These are phyloP conservation scores for Nansenia antarctica DNA, from an alignment of 2,113 vertebrate genomes.

Conservation along the genomic window DNA sequence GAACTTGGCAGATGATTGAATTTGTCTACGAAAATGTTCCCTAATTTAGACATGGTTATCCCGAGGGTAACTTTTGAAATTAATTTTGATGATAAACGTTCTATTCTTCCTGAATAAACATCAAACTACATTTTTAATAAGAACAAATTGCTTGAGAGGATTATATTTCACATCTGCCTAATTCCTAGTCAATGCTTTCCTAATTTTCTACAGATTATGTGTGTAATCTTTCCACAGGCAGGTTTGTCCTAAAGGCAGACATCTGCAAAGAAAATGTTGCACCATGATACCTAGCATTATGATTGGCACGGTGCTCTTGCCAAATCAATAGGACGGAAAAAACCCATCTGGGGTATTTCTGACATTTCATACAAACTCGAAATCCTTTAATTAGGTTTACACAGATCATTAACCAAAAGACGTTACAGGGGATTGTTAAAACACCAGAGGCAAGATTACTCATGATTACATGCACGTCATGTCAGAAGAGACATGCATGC, in stretches of 20 bases:
- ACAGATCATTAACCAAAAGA: slow-evolving; percentile 2
- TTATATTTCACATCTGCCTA: slow-evolving; percentile 55
- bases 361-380: slow-evolving; percentile 6
- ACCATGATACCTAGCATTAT: slow-evolving; percentile 22
- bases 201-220: slow-evolving; percentile 45
- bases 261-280: not conserved
- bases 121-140: slow-evolving; percentile 32
- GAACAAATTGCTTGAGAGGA: slow-evolving; percentile 45
- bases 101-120: slow-evolving; percentile 8
- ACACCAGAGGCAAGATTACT: not conserved
- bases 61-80: slow-evolving; percentile 8
- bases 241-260: slow-evolving; percentile 16
- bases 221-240: slow-evolving; percentile 49
- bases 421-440: slow-evolving; percentile 9
- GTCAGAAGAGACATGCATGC: not conserved
- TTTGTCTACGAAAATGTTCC: not conserved
- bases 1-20: not conserved
- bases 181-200: slow-evolving; percentile 41
- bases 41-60: not conserved
- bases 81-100: slow-evolving; percentile 14
- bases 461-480: not conserved
- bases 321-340: slow-evolving; percentile 12
- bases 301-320: not conserved
- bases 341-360: not conserved
- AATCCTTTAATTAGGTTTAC: slow-evolving; percentile 6